Percentiles rank a stretch among this genome's conserved stretches.
Conservation (phyloP, 2,113 vertebrate genomes). For the Carlito syrichta region DNA sequence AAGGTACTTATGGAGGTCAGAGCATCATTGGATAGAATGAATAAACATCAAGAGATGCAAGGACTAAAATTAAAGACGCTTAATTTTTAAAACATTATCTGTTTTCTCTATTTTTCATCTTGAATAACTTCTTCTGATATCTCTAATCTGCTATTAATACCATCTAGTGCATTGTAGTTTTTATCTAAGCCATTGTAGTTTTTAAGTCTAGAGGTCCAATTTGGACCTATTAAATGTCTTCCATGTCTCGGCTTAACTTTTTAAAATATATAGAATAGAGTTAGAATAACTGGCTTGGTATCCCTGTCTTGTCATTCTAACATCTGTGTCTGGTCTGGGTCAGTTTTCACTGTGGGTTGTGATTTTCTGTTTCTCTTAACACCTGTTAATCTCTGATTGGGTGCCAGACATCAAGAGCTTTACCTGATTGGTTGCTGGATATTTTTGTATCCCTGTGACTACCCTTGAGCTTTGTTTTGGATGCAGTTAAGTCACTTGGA, state of each 20-base stretch:
- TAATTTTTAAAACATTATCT: no score
- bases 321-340: neutral
- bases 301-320: neutral
- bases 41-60: no score
- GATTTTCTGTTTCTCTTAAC: neutral
- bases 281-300: neutral
- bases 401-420: neutral
- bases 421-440: neutral
- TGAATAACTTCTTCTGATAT: neutral
- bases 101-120: neutral
- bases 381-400: neutral
- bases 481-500: neutral
- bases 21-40: no score
- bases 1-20: no score
- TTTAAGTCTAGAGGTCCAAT: neutral
- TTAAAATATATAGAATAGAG: neutral
- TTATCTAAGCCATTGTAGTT: neutral
- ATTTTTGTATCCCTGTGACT: neutral
- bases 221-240: no score
- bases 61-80: no score
- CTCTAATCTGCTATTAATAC: neutral
- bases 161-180: neutral
- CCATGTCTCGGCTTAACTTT: neutral
- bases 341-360: neutral
- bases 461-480: neutral